Percentiles rank a stretch among this genome's conserved stretches.
phyloP scores from a whole-genome alignment of 2,888 invertebrate species.

The Yponomeuta plumbellus region DNA sequence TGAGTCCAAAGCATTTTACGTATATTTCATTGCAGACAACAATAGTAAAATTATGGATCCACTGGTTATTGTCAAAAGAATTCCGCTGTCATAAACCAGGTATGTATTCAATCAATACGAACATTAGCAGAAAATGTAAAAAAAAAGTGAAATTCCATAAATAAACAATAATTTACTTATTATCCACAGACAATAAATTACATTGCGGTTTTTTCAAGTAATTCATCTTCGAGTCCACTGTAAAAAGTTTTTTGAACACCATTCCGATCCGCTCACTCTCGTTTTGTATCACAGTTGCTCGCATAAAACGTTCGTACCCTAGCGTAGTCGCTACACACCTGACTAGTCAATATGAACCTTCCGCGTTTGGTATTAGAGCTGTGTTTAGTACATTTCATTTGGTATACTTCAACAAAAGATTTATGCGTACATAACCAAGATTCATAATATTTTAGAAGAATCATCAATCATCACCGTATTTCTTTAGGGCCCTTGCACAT shows the following conservation, averaged over 20 bases:
- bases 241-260: not conserved
- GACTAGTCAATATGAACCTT: conserved; percentile 17
- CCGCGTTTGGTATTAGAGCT: conserved; percentile 7
- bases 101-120: too few species aligned
- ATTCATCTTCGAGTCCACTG: not conserved
- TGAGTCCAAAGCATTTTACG: conserved; percentile 2
- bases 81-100: conserved; percentile 30
- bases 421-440: not conserved
- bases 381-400: not conserved
- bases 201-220: not conserved
- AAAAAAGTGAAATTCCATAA: not conserved
- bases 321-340: not conserved
- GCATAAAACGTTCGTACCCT: conserved; percentile 4
- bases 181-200: not conserved
- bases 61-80: conserved; percentile 20
- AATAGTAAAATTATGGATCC: not conserved
- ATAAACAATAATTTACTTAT: conserved; percentile 11
- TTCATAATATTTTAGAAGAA: too few species aligned
- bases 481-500: too few species aligned
- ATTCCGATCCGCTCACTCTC: not conserved
- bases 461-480: too few species aligned
- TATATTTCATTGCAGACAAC: not conserved
- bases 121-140: not conserved
- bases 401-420: not conserved
- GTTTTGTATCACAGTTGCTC: conserved; percentile 13